Conservation (phyloP, 2,888 invertebrate species). For the Leucoptera coffeella region DNA sequence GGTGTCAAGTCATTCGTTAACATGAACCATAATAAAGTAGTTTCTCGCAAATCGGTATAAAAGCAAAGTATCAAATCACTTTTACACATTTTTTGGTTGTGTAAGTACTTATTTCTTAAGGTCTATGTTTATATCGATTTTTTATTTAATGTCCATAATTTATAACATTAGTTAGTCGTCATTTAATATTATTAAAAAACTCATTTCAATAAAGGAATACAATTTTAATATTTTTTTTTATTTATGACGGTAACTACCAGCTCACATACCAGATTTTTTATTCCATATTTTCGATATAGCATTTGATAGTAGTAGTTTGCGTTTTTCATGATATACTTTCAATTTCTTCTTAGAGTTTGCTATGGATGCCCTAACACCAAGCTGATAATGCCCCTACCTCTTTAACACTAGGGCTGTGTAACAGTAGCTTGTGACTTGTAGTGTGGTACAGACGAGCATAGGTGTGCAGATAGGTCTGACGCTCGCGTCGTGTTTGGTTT, state of each 20-base stretch:
- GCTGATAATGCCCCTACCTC: slow-evolving; percentile 30
- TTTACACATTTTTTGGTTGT: slow-evolving; percentile 40
- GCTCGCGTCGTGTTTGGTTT: slow-evolving; percentile 37
- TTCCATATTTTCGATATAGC: slow-evolving; percentile 9
- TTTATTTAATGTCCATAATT: slow-evolving; percentile 22
- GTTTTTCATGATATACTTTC: too few relatives aligned
- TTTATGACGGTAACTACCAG: background rate
- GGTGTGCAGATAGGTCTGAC: too few relatives aligned
- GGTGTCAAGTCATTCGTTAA: too few relatives aligned
- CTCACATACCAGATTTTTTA: slow-evolving; percentile 43
- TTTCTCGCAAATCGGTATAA: too few relatives aligned
- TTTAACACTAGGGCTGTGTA: slow-evolving; percentile 27
- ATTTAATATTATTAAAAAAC: slow-evolving; percentile 21
- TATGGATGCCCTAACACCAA: too few relatives aligned
- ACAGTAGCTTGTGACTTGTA: too few relatives aligned
- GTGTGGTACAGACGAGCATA: too few relatives aligned
- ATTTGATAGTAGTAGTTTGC: slow-evolving; percentile 26
- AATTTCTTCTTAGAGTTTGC: too few relatives aligned
- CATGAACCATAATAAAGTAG: too few relatives aligned
- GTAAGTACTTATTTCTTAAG: slow-evolving; percentile 50
- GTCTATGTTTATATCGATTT: background rate
- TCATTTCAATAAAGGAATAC: slow-evolving; percentile 47
- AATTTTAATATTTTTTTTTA: slow-evolving; percentile 6
- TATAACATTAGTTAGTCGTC: slow-evolving; percentile 19
- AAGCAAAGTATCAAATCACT: too few relatives aligned